Evolutionary conservation across 2,888 invertebrate species (phyloP), one percentile per base, ranked within the genome.

Genomic region (Lypha dubia): DNA sequence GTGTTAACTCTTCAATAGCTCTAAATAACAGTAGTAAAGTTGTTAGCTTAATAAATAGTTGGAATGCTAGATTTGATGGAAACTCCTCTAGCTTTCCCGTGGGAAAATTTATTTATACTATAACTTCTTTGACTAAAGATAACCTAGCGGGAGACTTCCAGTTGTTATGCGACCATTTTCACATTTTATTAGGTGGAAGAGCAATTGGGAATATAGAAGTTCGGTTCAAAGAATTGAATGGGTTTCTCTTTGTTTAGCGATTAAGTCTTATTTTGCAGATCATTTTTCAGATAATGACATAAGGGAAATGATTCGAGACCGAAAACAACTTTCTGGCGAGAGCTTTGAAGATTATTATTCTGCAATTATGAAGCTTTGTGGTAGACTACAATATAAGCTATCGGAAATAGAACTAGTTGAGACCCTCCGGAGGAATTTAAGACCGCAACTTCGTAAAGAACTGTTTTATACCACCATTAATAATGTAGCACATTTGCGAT

Each of bases 261-360:
- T 68, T 11, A 68, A 4, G 15, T 22, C 22, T n/a, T 35, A 68
- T 8, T 51, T 51, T 35, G 5, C 13, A 6, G 51, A 68, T 22
- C 46, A 56, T 22, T 15, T 56, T 13, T 62, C 51, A 1, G 51
- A 68, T 38, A 53, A 38, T 53, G 67, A 68, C 8, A 53, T 68
- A 1, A 51, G 35, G 6, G 51, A 68, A 38, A 2, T 28, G 28
- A 28, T 28, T 28, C 28, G 28, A 4, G 28, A 28, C 5, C 28
- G 28, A 28, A 28, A 28, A 5, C 28, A 28, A 5, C 28, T 4
- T 4, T 4, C 5, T 2, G 28, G 28, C 5, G 28, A 28, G 5
- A 28, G 28, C 28, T 28, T 4, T 28, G 28, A 28, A 5, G 28
- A 28, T 28, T 28, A 4, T 28, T 28, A 28, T 28, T 4, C 28